Percentiles rank a stretch among this genome's conserved stretches.
phyloP scores from a whole-genome alignment of 2,888 invertebrate genomes.

The Lampropteryx suffumata region DNA sequence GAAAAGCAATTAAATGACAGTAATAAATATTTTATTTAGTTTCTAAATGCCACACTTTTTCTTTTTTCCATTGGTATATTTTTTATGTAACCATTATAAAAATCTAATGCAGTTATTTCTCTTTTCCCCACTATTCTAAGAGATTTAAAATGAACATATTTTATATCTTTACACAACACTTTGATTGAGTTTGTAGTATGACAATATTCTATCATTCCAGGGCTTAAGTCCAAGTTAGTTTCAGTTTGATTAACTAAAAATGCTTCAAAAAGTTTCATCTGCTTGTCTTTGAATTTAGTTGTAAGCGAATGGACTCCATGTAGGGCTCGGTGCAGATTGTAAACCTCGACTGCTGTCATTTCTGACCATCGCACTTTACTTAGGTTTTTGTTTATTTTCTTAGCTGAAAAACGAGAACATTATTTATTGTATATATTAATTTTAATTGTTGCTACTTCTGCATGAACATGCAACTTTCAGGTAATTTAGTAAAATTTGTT shows the following conservation, averaged over 20 bases:
- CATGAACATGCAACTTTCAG: no score
- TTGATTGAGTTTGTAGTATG: slow-evolving; percentile 81
- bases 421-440: neutral
- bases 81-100: slow-evolving; percentile 93
- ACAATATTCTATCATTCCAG: slow-evolving; percentile 85
- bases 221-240: slow-evolving; percentile 45
- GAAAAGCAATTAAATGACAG: neutral
- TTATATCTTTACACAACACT: slow-evolving; percentile 86
- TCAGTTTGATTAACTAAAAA: slow-evolving; percentile 50
- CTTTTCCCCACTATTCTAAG: slow-evolving; percentile 87
- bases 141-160: slow-evolving; percentile 85
- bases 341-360: slow-evolving; percentile 85
- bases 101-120: slow-evolving; percentile 90
- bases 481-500: no score
- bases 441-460: no score
- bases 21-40: slow-evolving; percentile 31
- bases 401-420: slow-evolving; percentile 83
- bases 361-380: slow-evolving; percentile 86
- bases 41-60: slow-evolving; percentile 59
- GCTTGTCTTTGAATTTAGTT: slow-evolving; percentile 83
- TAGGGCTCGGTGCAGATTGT: slow-evolving; percentile 88
- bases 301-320: slow-evolving; percentile 84
- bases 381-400: slow-evolving; percentile 85
- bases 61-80: slow-evolving; percentile 69
- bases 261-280: slow-evolving; percentile 85